phyloP scores from a whole-genome alignment of 2,888 invertebrate species.

The Synanthedon myopaeformis region DNA sequence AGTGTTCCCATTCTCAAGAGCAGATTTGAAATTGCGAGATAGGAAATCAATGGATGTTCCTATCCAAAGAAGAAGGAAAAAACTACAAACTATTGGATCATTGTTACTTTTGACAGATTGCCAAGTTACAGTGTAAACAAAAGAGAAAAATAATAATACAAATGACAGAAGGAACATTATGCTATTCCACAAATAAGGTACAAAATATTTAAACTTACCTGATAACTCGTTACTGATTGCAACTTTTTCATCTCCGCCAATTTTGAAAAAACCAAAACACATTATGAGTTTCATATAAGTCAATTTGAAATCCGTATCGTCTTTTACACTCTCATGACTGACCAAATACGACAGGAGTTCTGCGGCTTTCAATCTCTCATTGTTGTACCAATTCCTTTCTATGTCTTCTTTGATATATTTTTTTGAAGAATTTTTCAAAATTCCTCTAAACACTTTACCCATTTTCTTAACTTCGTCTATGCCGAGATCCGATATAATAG shows the following conservation, averaged over 20 bases:
- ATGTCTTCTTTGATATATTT: slow-evolving; percentile 59
- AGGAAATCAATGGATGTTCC: no score
- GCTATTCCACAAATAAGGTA: neutral
- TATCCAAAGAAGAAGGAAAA: no score
- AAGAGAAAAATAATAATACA: no score
- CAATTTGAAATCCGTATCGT: slow-evolving; percentile 74
- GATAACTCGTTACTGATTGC: slow-evolving; percentile 72
- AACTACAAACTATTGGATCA: no score
- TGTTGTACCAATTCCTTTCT: slow-evolving; percentile 75
- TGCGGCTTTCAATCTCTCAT: slow-evolving; percentile 77
- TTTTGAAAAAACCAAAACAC: slow-evolving; percentile 74
- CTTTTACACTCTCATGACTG: slow-evolving; percentile 60
- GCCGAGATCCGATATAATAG: slow-evolving; percentile 72
- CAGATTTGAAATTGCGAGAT: no score
- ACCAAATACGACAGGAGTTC: slow-evolving; percentile 60
- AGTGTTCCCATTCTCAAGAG: no score
- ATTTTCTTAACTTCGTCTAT: slow-evolving; percentile 73
- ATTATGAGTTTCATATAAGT: slow-evolving; percentile 75
- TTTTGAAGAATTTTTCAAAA: slow-evolving; percentile 67
- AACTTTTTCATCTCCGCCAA: slow-evolving; percentile 53
- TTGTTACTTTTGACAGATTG: no score
- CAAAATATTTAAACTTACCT: slow-evolving; percentile 40
- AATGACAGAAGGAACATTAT: no score
- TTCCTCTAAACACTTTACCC: slow-evolving; percentile 71
- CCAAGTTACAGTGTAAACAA: no score